phyloP scores from a whole-genome alignment of 2,888 invertebrate genomes.

The Parasteatoda lunata region DNA sequence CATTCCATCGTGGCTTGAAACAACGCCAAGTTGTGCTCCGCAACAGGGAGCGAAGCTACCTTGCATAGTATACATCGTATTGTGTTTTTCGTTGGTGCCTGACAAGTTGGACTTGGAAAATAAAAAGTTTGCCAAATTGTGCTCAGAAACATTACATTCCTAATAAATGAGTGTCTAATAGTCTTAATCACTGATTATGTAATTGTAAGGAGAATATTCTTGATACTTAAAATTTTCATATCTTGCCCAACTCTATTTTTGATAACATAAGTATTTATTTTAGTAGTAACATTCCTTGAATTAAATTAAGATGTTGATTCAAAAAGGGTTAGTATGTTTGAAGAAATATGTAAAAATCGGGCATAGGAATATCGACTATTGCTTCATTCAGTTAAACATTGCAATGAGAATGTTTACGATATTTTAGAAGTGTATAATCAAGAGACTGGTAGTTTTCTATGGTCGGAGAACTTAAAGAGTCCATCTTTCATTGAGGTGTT shows the following conservation, averaged over 20 bases:
- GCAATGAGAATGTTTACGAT: no score
- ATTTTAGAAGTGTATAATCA: no score
- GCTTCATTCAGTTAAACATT: no score
- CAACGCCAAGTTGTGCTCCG: conserved; percentile 41
- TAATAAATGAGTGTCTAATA: conserved; percentile 41
- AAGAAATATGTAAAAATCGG: no score
- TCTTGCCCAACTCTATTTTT: conserved; percentile 42
- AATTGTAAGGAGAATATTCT: conserved; percentile 30
- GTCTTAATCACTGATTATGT: conserved; percentile 32
- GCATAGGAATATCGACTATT: no score
- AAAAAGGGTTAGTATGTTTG: not conserved
- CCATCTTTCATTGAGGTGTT: no score
- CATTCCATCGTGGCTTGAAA: conserved; percentile 47
- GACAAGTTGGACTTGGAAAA: not conserved
- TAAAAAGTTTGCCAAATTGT: conserved; percentile 64
- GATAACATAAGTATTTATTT: conserved; percentile 28
- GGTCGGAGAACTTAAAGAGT: no score
- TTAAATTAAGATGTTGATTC: not conserved
- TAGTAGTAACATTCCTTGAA: conserved; percentile 46
- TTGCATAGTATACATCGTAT: not conserved
- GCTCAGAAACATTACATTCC: conserved; percentile 67
- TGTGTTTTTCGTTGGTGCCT: not conserved
- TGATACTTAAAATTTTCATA: conserved; percentile 54
- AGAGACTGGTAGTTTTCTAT: no score
- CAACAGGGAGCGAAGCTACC: conserved; percentile 40